Evolutionary conservation across 2,797 vertebrate genomes (phyloP), one percentile per base, ranked within the genome.

Genomic region (Galago senegalensis): DNA sequence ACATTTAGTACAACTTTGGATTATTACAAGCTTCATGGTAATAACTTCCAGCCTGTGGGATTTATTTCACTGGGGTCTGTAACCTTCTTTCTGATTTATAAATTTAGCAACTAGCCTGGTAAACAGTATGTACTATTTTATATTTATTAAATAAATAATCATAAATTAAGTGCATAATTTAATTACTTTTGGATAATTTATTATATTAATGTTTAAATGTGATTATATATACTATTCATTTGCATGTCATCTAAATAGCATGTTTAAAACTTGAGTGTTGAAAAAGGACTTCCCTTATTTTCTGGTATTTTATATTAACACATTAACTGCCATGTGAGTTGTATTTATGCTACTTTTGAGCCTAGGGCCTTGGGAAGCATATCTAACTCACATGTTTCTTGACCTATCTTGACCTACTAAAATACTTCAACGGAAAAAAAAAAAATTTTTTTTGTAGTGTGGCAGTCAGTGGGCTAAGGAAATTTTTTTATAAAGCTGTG

Each of bases 51-150:
- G 31, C 34, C 7, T 93, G 69, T 88, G 34, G 29, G 34, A 9
- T 84, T 91, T 95, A 2, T 91, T 84, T 94, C 89, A 81, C 12
- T 96, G 18, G 29, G 1, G 1, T 95, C 40, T 89, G 0, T 79
- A 94, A 85, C 40, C 12, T 92, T 85, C 8, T 81, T 93, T 94
- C 60, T 87, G 82, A 72, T 72, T 73, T 94, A 79, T 46, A 84
- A 93, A 85, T 82, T 92, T 87, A 96, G 29, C 29, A 96, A n/a
- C 63, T 80, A 53, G 58, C 67, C 58, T 97, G 29, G 29, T 67
- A 40, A 63, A 96, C 13, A 82, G 31, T 88, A 89, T n/a, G 10
- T 90, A 56, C 14, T 70, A 63, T 7, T 95, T 6, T 40, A 16
- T 89, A 29, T 82, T 53, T 91, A 37, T 27, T 91, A 73, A 83